A percentile compares a stretch with the other conserved stretches of the same genome.
phyloP scores from a whole-genome alignment of 2,888 invertebrate genomes.

The Eremobia ochroleuca region DNA sequence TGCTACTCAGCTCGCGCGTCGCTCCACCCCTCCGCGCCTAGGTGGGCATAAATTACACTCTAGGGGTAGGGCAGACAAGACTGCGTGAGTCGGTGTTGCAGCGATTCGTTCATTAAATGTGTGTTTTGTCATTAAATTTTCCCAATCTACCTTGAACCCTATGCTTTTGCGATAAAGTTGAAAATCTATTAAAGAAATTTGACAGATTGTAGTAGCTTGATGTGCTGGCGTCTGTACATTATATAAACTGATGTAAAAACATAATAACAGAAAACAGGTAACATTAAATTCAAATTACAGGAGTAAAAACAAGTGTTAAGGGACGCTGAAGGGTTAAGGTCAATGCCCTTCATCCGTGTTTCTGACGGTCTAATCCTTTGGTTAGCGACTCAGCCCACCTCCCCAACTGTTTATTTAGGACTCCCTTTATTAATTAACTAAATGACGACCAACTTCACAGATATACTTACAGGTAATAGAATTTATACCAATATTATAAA shows the following conservation, averaged over 20 bases:
- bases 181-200: too few relatives aligned
- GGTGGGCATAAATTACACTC: too few relatives aligned
- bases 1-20: too few relatives aligned
- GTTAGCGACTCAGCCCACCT: slow-evolving; percentile 42
- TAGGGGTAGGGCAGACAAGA: too few relatives aligned
- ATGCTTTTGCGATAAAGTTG: too few relatives aligned
- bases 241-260: not conserved
- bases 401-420: slow-evolving; percentile 61
- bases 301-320: slow-evolving; percentile 48
- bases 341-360: slow-evolving; percentile 56
- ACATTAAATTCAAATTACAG: slow-evolving; percentile 18
- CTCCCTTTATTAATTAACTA: slow-evolving; percentile 64
- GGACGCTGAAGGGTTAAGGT: slow-evolving; percentile 54
- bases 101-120: too few relatives aligned
- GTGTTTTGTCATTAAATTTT: too few relatives aligned
- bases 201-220: too few relatives aligned
- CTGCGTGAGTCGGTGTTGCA: too few relatives aligned
- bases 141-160: too few relatives aligned
- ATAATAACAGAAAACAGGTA: not conserved
- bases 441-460: slow-evolving; percentile 54
- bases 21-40: too few relatives aligned
- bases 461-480: slow-evolving; percentile 49
- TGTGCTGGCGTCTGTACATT: too few relatives aligned
- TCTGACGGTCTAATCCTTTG: slow-evolving; percentile 55
- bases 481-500: not conserved